Conservation (phyloP, 2,113 vertebrate genomes). For the Uria lomvia region DNA sequence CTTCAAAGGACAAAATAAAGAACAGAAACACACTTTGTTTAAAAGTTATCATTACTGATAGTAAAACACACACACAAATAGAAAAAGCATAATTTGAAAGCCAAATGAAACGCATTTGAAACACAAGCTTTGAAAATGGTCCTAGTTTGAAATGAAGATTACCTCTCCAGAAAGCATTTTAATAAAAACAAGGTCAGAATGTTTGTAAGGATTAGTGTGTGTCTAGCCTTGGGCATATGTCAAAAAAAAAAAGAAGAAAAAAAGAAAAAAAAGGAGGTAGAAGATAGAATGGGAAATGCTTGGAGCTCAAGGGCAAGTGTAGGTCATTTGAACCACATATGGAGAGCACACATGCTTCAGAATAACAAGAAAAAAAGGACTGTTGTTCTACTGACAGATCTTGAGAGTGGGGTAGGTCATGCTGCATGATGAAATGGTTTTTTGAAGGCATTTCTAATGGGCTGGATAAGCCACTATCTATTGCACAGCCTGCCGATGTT, state of each 20-base stretch:
- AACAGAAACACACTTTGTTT: not conserved
- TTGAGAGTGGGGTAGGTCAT: not conserved
- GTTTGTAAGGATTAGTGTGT: not conserved
- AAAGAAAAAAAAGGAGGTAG: not conserved
- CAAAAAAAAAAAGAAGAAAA: not conserved
- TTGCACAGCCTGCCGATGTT: not conserved
- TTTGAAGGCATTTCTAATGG: not conserved
- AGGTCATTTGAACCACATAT: not conserved
- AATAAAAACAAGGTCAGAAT: not conserved
- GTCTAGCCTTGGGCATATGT: not conserved
- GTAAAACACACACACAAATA: not conserved
- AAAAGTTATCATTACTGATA: constrained; percentile 29
- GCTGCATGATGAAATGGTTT: not conserved
- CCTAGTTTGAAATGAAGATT: not conserved
- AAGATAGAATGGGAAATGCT: not conserved
- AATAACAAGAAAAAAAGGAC: not conserved
- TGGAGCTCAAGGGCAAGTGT: not conserved
- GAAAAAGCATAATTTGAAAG: not conserved
- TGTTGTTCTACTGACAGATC: not conserved
- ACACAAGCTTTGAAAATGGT: not conserved
- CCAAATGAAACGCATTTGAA: not conserved
- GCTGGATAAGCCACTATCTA: not conserved
- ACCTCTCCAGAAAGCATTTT: not conserved
- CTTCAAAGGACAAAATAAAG: constrained; percentile 27
- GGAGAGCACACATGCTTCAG: not conserved